Conservation (phyloP, 1,140 invertebrate genomes). For the Sarcophaga peregrina region DNA sequence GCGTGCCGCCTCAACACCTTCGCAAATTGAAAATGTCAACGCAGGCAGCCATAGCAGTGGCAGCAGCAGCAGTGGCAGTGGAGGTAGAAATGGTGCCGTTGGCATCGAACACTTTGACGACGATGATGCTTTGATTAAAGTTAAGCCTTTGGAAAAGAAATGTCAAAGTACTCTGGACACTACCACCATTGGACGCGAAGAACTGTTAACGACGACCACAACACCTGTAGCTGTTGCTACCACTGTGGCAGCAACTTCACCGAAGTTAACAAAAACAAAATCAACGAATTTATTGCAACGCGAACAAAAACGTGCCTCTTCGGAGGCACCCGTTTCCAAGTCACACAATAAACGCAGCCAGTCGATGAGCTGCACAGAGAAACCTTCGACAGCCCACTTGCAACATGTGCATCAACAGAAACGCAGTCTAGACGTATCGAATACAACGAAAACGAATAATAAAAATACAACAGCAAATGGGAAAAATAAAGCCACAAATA, state of each 20-base stretch:
- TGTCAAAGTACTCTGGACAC: conserved; percentile 49
- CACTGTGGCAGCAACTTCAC: neutral
- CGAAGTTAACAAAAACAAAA: neutral
- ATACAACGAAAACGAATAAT: conserved; percentile 9
- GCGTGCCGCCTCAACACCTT: conserved; percentile 63
- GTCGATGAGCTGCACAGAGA: conserved; percentile 56
- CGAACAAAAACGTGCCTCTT: conserved; percentile 60
- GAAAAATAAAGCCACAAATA: conserved; percentile 14
- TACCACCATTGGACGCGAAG: conserved; percentile 24
- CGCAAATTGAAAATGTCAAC: conserved; percentile 58
- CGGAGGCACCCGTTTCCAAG: conserved; percentile 56
- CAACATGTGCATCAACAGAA: conserved; percentile 56
- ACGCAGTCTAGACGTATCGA: conserved; percentile 52
- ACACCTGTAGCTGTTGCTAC: conserved; percentile 34
- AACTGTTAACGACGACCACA: conserved; percentile 48
- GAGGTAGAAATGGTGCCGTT: conserved; percentile 19
- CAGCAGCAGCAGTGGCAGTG: conserved; percentile 34
- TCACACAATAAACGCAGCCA: conserved; percentile 58
- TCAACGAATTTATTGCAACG: neutral
- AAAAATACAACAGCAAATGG: conserved; percentile 31
- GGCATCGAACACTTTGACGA: conserved; percentile 10
- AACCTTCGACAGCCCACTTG: conserved; percentile 47
- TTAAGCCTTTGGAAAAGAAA: conserved; percentile 47
- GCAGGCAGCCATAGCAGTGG: conserved; percentile 42
- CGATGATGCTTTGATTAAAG: conserved; percentile 27